Percentiles rank a stretch among this genome's conserved stretches.
phyloP scores from a whole-genome alignment of 2,113 vertebrate genomes.

The Lamprologus speciosus region DNA sequence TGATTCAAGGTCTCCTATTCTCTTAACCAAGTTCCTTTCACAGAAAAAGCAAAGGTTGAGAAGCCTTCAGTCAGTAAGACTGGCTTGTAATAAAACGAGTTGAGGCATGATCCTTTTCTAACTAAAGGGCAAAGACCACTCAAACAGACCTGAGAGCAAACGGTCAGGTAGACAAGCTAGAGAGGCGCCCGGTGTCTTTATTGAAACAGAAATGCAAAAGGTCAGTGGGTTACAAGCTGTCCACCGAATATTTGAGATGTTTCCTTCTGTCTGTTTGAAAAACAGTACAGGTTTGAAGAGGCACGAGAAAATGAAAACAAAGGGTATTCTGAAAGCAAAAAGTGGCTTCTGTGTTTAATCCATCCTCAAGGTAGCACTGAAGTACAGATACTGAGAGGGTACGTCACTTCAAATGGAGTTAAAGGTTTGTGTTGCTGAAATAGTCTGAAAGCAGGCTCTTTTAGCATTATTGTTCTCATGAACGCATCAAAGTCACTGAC shows the following conservation, averaged over 20 bases:
- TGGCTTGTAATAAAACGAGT: conserved; percentile 20
- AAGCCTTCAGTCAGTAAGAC: not conserved
- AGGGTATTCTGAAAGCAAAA: not conserved
- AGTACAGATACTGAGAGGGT: not conserved
- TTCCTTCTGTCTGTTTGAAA: not conserved
- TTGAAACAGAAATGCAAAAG: not conserved
- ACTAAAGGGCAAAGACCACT: conserved; percentile 25
- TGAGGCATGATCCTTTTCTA: not conserved
- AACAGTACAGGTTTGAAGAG: not conserved
- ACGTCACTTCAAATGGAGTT: not conserved
- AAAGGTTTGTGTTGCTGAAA: not conserved
- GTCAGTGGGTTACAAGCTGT: not conserved
- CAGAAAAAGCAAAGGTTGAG: not conserved
- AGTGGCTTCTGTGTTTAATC: not conserved
- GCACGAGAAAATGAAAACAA: not conserved
- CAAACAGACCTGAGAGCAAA: not conserved
- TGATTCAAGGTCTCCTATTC: not conserved
- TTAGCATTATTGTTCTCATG: not conserved
- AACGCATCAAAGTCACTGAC: not conserved
- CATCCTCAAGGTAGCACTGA: not conserved
- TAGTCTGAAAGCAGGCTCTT: not conserved
- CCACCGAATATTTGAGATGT: not conserved
- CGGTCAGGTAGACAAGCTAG: not conserved
- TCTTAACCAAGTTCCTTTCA: not conserved
- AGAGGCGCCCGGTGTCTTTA: not conserved